Evolutionary conservation across 2,113 vertebrate genomes (phyloP).

Genomic region (Anoura caudifer): DNA sequence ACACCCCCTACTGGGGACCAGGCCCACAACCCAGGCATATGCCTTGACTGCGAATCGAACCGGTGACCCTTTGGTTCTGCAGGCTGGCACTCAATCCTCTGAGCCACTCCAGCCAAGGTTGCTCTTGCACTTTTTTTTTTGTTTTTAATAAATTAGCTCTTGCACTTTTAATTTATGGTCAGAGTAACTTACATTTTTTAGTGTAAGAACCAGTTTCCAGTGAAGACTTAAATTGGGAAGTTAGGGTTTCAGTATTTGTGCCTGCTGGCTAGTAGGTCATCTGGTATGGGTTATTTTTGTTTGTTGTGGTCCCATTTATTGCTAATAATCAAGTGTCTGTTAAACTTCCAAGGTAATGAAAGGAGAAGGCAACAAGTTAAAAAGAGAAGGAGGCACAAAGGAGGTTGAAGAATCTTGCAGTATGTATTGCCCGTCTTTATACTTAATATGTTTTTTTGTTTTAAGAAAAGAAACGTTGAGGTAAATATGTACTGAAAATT

Average conservation of each 20-base stretch:
- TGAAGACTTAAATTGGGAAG: background rate
- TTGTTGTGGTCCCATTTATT: background rate
- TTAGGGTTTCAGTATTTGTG: background rate
- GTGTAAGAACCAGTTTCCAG: background rate
- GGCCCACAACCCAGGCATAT: too few species aligned
- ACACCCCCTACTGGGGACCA: too few species aligned
- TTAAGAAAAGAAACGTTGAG: background rate
- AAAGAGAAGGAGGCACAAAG: constrained; percentile 6
- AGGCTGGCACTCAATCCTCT: too few species aligned
- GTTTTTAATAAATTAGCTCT: too few species aligned
- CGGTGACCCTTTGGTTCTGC: too few species aligned
- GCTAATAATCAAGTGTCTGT: background rate
- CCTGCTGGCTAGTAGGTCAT: background rate
- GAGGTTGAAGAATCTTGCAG: background rate
- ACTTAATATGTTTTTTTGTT: constrained; percentile 15
- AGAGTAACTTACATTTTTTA: constrained; percentile 1
- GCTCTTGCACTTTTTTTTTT: too few species aligned
- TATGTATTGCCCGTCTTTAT: background rate
- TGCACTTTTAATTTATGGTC: background rate
- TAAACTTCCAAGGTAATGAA: constrained; percentile 19
- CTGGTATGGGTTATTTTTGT: background rate
- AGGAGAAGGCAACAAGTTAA: constrained; percentile 31
- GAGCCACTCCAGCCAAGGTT: too few species aligned
- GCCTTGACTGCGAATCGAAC: too few species aligned
- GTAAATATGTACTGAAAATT: constrained; percentile 23